Conservation (phyloP, 2,113 vertebrate species). For the Salvator merianae region DNA sequence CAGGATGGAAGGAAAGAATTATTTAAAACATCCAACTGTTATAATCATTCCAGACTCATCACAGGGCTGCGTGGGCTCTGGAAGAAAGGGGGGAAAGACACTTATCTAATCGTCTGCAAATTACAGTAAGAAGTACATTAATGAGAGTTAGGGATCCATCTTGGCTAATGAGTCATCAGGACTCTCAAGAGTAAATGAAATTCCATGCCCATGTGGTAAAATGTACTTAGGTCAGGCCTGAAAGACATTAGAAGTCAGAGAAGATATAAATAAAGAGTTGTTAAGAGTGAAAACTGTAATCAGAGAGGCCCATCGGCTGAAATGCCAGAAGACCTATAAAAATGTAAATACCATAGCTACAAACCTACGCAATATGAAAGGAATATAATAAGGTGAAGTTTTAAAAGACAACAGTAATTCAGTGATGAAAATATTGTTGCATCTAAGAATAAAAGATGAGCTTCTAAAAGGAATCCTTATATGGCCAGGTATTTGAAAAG, state of each 20-base stretch:
- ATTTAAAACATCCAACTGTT: conserved; percentile 49
- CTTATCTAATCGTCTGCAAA: conserved; percentile 58
- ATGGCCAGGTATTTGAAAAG: conserved; percentile 10
- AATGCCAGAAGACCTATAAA: conserved; percentile 40
- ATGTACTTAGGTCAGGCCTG: conserved; percentile 38
- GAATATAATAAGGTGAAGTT: conserved; percentile 17
- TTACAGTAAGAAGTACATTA: conserved; percentile 60
- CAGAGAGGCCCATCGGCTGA: not conserved
- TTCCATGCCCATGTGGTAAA: conserved; percentile 55
- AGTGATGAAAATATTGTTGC: conserved; percentile 1
- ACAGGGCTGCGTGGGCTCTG: conserved; percentile 30
- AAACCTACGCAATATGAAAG: not conserved
- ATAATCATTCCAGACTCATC: conserved; percentile 43
- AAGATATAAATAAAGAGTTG: conserved; percentile 29
- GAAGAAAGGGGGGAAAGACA: conserved; percentile 45
- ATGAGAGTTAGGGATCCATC: conserved; percentile 48
- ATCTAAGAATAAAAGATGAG: conserved; percentile 14
- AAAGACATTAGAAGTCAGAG: conserved; percentile 41
- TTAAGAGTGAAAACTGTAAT: conserved; percentile 32
- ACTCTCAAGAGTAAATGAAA: conserved; percentile 62
- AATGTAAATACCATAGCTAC: not conserved
- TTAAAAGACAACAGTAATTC: not conserved
- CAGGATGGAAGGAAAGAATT: conserved; percentile 40
- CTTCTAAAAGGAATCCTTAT: conserved; percentile 16
- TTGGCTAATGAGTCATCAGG: conserved; percentile 62